Evolutionary conservation across 1,140 invertebrate species (phyloP).

Genomic region (Thrips palmi): DNA sequence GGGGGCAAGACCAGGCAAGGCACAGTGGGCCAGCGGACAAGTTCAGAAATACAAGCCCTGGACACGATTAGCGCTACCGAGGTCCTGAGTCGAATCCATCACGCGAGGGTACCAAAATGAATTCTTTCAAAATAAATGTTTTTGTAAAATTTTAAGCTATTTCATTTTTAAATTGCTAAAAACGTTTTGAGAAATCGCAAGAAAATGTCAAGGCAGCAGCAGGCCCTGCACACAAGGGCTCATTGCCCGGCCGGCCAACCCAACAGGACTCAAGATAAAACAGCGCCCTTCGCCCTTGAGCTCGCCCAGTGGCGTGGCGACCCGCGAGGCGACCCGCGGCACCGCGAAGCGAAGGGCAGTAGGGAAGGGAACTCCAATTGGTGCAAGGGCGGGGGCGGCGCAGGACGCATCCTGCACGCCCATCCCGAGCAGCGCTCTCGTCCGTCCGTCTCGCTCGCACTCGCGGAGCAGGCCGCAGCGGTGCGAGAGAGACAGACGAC

Average conservation of each 20-base stretch:
- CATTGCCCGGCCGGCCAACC: not conserved
- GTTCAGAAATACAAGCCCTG: not conserved
- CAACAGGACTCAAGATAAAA: not conserved
- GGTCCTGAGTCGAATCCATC: not conserved
- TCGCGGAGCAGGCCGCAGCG: too few relatives aligned
- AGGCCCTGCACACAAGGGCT: not conserved
- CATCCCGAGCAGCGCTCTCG: too few relatives aligned
- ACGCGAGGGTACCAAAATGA: not conserved
- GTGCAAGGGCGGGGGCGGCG: too few relatives aligned
- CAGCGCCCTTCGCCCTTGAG: not conserved
- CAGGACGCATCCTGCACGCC: too few relatives aligned
- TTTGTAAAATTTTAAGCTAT: constrained; percentile 3
- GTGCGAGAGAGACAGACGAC: too few relatives aligned
- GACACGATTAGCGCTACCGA: not conserved
- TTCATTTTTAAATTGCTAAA: constrained; percentile 1
- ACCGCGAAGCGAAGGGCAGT: too few relatives aligned
- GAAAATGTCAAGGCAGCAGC: not conserved
- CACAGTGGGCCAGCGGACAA: not conserved
- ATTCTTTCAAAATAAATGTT: not conserved
- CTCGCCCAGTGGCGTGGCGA: not conserved
- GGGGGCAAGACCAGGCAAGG: not conserved
- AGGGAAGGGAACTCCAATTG: too few relatives aligned
- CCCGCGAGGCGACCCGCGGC: too few relatives aligned
- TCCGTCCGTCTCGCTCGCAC: too few relatives aligned
- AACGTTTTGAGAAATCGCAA: not conserved